Percentiles rank a stretch among this genome's conserved stretches.
phyloP scores from a whole-genome alignment of 2,113 vertebrate species.

The Picathartes gymnocephalus region DNA sequence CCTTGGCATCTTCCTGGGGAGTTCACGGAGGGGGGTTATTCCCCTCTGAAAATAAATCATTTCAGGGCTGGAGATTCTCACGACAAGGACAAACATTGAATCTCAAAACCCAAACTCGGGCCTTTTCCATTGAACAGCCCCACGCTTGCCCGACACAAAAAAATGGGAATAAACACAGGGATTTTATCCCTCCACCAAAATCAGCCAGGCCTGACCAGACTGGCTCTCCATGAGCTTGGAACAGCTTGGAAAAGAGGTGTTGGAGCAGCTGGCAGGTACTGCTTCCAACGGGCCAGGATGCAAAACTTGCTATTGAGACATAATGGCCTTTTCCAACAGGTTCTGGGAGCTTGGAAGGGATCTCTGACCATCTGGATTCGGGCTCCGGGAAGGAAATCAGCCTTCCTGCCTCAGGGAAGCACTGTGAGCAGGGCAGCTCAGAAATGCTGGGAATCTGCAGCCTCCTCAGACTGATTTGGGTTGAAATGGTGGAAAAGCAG shows the following conservation, averaged over 20 bases:
- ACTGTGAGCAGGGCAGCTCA: background rate
- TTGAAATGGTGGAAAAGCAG: background rate
- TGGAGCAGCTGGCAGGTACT: background rate
- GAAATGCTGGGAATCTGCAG: background rate
- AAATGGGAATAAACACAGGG: rapidly evolving
- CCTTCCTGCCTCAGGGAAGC: background rate
- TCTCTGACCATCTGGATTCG: constrained; percentile 41
- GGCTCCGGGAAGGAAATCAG: constrained; percentile 37
- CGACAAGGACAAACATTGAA: rapidly evolving
- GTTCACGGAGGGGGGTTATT: background rate
- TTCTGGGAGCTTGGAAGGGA: constrained; percentile 28
- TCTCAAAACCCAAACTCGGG: background rate
- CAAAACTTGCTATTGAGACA: background rate
- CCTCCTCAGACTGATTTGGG: background rate
- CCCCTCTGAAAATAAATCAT: background rate
- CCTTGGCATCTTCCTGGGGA: background rate
- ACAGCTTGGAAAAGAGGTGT: background rate
- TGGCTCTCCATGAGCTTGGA: background rate
- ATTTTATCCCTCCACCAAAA: background rate
- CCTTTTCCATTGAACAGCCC: background rate
- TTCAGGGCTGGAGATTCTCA: background rate
- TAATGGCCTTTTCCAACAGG: constrained; percentile 16
- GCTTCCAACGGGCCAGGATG: background rate
- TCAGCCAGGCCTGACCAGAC: background rate
- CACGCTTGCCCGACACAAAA: rapidly evolving